These are phyloP conservation scores for Danaus melanippus DNA, from an alignment of 1,140 invertebrate genomes.

Conservation along the genomic window DNA sequence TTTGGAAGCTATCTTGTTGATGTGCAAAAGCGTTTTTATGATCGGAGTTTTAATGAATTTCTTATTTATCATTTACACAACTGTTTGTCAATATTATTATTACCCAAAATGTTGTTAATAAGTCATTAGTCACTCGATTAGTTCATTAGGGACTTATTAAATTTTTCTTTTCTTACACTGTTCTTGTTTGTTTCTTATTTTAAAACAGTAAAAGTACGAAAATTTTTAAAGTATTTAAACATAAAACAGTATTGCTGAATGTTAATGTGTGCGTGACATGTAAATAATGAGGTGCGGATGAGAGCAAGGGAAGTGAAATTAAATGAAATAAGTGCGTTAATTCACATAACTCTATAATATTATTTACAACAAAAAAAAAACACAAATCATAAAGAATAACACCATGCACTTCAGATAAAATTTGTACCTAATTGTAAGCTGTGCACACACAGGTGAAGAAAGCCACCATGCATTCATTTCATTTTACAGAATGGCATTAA, in stretches of 20 bases:
- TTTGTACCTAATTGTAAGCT: conserved; percentile 52
- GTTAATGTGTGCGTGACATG: conserved; percentile 18
- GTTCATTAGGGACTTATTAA: not conserved
- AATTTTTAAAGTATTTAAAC: not conserved
- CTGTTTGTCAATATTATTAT: conserved; percentile 11
- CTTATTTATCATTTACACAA: conserved; percentile 4
- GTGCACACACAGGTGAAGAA: conserved; percentile 55
- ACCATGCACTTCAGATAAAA: conserved; percentile 66
- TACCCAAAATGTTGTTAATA: conserved; percentile 2
- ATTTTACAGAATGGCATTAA: conserved; percentile 28
- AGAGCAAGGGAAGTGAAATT: conserved; percentile 49
- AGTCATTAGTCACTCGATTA: conserved; percentile 4
- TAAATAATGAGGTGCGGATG: conserved; percentile 41
- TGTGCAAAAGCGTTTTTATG: conserved; percentile 60
- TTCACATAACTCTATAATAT: conserved; percentile 63
- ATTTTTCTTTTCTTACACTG: conserved; percentile 2
- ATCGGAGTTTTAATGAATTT: conserved; percentile 18
- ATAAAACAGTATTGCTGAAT: conserved; percentile 11
- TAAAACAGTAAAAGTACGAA: conserved; percentile 3
- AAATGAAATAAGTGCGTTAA: conserved; percentile 70
- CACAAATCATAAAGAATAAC: conserved; percentile 56
- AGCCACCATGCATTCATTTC: conserved; percentile 59
- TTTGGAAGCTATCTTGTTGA: conserved; percentile 61
- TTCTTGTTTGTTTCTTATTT: not conserved
- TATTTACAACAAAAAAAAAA: conserved; percentile 52